phyloP scores from a whole-genome alignment of 2,797 vertebrate genomes.

The Chromis chromis region DNA sequence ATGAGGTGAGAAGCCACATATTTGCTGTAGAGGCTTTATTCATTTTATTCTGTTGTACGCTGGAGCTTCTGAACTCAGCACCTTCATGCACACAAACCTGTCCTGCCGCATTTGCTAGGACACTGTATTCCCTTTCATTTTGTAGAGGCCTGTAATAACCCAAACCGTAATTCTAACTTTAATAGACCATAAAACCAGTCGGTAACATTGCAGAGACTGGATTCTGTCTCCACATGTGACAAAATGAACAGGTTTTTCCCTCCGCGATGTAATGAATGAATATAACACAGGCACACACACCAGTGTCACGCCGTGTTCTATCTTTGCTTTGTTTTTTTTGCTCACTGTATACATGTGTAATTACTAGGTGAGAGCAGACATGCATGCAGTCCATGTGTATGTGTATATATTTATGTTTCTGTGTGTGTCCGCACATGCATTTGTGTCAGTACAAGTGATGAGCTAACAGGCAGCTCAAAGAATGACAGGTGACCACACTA shows the following conservation, averaged over 20 bases:
- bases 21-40: constrained; percentile 61
- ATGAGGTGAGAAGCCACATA: constrained; percentile 70
- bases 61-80: constrained; percentile 34
- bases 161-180: background rate
- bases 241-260: constrained; percentile 1
- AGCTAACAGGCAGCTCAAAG: constrained; percentile 67
- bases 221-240: background rate
- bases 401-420: background rate
- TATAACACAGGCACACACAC: constrained; percentile 6
- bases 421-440: constrained; percentile 25
- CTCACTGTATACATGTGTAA: constrained; percentile 1
- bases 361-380: constrained; percentile 38
- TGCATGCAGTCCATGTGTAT: background rate
- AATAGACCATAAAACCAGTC: background rate
- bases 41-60: constrained; percentile 28
- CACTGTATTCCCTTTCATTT: background rate
- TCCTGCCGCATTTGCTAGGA: constrained; percentile 6
- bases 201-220: background rate
- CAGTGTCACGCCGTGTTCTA: background rate
- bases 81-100: constrained; percentile 1
- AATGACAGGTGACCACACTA: constrained; percentile 79
- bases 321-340: constrained; percentile 11
- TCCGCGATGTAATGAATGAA: constrained; percentile 4
- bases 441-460: constrained; percentile 57
- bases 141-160: background rate